Conservation (phyloP, 2,888 invertebrate genomes). For the Hyposoter didymator region DNA sequence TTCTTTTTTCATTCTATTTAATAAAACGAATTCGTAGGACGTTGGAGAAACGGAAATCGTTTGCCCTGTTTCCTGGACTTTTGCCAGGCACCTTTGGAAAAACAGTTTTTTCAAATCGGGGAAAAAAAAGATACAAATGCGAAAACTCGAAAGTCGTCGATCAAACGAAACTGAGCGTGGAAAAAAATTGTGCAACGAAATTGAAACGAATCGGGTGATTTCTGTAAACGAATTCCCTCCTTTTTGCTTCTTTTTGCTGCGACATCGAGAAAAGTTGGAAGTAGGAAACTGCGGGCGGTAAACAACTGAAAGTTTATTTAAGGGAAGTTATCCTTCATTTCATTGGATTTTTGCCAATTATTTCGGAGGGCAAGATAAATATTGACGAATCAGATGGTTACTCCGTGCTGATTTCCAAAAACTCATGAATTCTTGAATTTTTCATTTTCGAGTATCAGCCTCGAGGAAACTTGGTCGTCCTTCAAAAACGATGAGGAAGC, state of each 20-base stretch:
- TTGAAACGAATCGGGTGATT: no score
- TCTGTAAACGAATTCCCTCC: not conserved
- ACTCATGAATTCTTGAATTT: not conserved
- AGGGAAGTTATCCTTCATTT: not conserved
- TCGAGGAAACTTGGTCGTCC: conserved; percentile 2
- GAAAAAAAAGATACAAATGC: no score
- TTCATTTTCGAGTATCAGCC: not conserved
- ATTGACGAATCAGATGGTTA: not conserved
- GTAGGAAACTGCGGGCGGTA: not conserved
- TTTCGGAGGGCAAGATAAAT: not conserved
- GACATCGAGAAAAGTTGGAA: not conserved
- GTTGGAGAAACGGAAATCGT: not conserved
- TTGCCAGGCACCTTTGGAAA: not conserved
- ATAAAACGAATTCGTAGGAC: not conserved
- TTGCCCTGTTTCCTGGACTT: not conserved
- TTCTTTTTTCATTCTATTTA: no score
- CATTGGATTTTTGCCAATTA: not conserved
- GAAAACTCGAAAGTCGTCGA: no score
- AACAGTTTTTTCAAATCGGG: no score
- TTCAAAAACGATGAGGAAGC: conserved; percentile 7
- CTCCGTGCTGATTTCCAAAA: not conserved
- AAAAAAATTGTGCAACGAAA: no score
- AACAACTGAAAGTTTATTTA: conserved; percentile 5
- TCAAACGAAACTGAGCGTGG: no score
- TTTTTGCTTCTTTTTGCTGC: no score